Percentiles rank a stretch among this genome's conserved stretches.
Conservation (phyloP, 2,797 vertebrate genomes). For the Lepus oiostolus region DNA sequence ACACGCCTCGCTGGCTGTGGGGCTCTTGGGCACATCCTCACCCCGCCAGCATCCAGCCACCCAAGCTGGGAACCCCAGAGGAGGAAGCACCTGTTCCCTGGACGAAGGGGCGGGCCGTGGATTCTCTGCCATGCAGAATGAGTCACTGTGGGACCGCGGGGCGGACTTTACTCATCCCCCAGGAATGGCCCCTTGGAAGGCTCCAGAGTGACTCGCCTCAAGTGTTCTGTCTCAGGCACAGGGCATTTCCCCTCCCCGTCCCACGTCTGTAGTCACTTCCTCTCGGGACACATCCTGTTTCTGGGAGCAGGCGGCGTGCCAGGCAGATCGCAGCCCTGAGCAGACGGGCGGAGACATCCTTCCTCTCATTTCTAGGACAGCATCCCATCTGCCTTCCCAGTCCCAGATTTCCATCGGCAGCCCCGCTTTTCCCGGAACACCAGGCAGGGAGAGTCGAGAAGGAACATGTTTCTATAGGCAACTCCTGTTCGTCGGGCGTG, state of each 20-base stretch:
- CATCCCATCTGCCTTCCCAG: constrained; percentile 79
- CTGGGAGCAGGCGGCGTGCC: constrained; percentile 81
- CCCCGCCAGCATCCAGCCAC: background rate
- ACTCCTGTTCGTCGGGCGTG: background rate
- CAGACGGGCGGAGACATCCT: constrained; percentile 88
- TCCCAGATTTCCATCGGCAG: constrained; percentile 80
- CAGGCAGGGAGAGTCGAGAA: constrained; percentile 67
- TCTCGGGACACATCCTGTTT: constrained; percentile 89
- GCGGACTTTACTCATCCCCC: constrained; percentile 86
- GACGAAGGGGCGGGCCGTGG: constrained; percentile 1
- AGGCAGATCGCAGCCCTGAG: constrained; percentile 80
- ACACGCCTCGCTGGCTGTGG: background rate
- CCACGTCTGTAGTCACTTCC: constrained; percentile 89
- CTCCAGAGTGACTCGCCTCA: constrained; percentile 88
- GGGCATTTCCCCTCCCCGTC: constrained; percentile 81
- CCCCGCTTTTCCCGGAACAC: constrained; percentile 85
- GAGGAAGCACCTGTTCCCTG: constrained; percentile 78
- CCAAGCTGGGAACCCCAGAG: constrained; percentile 24
- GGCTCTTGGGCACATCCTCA: background rate
- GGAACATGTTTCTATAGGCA: constrained; percentile 33
- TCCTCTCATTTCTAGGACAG: constrained; percentile 84
- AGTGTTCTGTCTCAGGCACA: constrained; percentile 88
- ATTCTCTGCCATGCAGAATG: constrained; percentile 60
- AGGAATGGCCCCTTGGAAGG: constrained; percentile 87
- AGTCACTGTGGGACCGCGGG: constrained; percentile 54